These are phyloP conservation scores for Carposina sasakii DNA, from an alignment of 1,140 invertebrate genomes.

Conservation along the genomic window DNA sequence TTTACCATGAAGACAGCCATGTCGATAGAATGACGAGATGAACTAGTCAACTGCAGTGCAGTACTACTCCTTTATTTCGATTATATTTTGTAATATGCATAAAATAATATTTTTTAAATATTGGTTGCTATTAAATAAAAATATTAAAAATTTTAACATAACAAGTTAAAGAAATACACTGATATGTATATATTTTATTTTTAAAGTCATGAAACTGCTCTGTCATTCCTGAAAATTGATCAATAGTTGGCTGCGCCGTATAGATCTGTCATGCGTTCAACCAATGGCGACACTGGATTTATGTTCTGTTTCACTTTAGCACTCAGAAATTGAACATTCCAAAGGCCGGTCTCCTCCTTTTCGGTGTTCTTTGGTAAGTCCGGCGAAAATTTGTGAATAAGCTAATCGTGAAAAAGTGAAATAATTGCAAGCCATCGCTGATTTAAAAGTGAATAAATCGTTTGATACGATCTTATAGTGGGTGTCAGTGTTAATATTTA, in stretches of 20 bases:
- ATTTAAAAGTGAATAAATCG: constrained; percentile 48
- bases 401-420: constrained; percentile 67
- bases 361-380: constrained; percentile 79
- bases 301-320: constrained; percentile 65
- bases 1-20: constrained; percentile 92
- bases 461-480: constrained; percentile 37
- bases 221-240: constrained; percentile 49
- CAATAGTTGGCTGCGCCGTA: constrained; percentile 59
- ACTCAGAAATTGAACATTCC: constrained; percentile 78
- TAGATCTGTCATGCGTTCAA: constrained; percentile 46
- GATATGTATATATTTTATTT: neutral
- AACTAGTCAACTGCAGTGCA: constrained; percentile 52
- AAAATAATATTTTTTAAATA: neutral
- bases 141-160: neutral
- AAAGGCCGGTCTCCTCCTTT: constrained; percentile 76
- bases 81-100: neutral
- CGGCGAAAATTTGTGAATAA: constrained; percentile 53
- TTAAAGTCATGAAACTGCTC: constrained; percentile 28
- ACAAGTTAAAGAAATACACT: neutral
- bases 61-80: constrained; percentile 19
- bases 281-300: constrained; percentile 54
- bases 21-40: constrained; percentile 59
- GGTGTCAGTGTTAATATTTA: constrained; percentile 67
- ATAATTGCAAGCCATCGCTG: constrained; percentile 44
- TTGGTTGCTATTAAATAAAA: neutral